A percentile compares a stretch with the other conserved stretches of the same genome.
Evolutionary conservation across 2,888 invertebrate species (phyloP).

Genomic region (Pseudanteris insignis): DNA sequence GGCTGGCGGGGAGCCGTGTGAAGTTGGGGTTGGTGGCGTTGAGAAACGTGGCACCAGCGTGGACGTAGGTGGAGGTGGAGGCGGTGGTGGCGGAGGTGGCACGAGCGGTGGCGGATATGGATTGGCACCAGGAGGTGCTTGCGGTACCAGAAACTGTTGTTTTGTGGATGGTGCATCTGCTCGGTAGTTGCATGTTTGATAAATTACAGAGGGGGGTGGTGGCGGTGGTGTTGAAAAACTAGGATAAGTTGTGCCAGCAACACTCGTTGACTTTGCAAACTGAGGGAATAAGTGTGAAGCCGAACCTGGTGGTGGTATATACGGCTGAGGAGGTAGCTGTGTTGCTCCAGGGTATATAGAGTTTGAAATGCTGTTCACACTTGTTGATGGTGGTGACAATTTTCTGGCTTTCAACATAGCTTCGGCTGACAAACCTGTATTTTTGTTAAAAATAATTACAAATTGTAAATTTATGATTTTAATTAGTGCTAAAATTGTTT

Average conservation of each 20-base stretch:
- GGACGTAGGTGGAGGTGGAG: slow-evolving; percentile 46
- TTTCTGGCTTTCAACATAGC: slow-evolving; percentile 58
- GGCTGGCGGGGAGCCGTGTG: slow-evolving; percentile 28
- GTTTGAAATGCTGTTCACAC: neutral
- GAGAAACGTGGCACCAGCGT: slow-evolving; percentile 37
- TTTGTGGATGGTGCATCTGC: slow-evolving; percentile 8
- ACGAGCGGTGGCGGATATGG: slow-evolving; percentile 62
- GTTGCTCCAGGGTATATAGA: slow-evolving; percentile 26
- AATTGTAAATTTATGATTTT: slow-evolving; percentile 7
- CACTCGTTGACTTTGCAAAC: slow-evolving; percentile 50
- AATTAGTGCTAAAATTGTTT: neutral
- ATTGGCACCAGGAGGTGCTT: slow-evolving; percentile 64
- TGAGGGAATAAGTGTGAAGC: slow-evolving; percentile 58
- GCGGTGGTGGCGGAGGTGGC: slow-evolving; percentile 49
- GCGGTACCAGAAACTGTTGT: slow-evolving; percentile 54
- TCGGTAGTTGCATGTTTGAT: slow-evolving; percentile 31
- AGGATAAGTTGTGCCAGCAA: slow-evolving; percentile 54
- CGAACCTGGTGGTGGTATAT: slow-evolving; percentile 63
- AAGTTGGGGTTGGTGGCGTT: slow-evolving; percentile 37
- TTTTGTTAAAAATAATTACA: too few relatives aligned
- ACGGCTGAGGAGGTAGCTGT: slow-evolving; percentile 62
- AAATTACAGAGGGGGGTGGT: slow-evolving; percentile 11
- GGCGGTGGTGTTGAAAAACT: slow-evolving; percentile 49
- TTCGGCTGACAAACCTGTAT: slow-evolving; percentile 60
- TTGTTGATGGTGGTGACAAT: slow-evolving; percentile 48